phyloP scores from a whole-genome alignment of 1,140 invertebrate genomes.

The Calliopsis andreniformis region DNA sequence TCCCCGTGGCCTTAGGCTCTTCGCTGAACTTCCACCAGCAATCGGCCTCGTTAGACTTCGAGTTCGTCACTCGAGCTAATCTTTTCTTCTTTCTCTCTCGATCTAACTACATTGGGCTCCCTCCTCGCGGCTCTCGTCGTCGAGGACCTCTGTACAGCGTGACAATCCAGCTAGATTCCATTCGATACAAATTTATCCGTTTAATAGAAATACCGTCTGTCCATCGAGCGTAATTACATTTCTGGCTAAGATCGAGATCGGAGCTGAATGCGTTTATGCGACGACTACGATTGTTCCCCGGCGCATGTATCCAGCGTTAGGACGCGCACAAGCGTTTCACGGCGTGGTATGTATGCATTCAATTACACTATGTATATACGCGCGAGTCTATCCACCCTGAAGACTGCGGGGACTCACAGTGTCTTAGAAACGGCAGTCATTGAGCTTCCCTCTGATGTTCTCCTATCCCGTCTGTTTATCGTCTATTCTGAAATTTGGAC shows the following conservation, averaged over 20 bases:
- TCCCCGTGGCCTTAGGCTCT: too few relatives aligned
- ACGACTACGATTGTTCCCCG: slow-evolving; percentile 22
- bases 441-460: slow-evolving; percentile 63
- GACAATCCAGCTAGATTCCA: slow-evolving; percentile 8
- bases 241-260: slow-evolving; percentile 47
- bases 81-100: neutral
- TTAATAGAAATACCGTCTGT: slow-evolving; percentile 31
- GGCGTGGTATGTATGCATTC: slow-evolving; percentile 67
- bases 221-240: slow-evolving; percentile 49
- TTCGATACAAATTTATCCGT: slow-evolving; percentile 41
- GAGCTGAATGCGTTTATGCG: slow-evolving; percentile 28
- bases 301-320: slow-evolving; percentile 21
- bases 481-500: slow-evolving; percentile 67
- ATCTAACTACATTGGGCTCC: too few relatives aligned
- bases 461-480: slow-evolving; percentile 67
- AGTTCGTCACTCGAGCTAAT: neutral
- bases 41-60: neutral
- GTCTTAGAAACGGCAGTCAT: slow-evolving; percentile 64
- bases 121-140: neutral
- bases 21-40: too few relatives aligned
- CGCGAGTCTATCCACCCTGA: slow-evolving; percentile 48
- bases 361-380: slow-evolving; percentile 69
- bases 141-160: neutral
- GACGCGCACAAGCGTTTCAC: slow-evolving; percentile 18
- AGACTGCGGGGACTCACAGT: slow-evolving; percentile 47